phyloP scores from a whole-genome alignment of 2,797 vertebrate species.

The Lagodon rhomboides region DNA sequence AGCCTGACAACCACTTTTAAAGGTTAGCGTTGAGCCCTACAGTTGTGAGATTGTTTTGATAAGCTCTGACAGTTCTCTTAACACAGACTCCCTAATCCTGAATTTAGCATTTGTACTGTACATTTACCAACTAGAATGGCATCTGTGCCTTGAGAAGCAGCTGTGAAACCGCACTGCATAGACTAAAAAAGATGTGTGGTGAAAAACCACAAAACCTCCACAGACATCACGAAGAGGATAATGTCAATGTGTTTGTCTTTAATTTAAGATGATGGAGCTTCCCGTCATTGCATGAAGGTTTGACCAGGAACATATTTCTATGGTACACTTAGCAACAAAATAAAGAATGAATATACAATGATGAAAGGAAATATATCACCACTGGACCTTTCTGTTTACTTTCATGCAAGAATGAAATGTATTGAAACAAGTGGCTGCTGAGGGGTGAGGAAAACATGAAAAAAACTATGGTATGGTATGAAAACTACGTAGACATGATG shows the following conservation, averaged over 20 bases:
- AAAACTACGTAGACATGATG: not conserved
- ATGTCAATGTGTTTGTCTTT: not conserved
- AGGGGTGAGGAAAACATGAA: not conserved
- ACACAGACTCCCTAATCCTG: not conserved
- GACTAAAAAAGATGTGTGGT: not conserved
- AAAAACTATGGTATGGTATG: not conserved
- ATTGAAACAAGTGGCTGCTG: not conserved
- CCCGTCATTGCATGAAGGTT: not conserved
- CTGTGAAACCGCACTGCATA: not conserved
- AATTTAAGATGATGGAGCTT: not conserved
- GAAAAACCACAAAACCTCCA: not conserved
- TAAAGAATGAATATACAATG: not conserved
- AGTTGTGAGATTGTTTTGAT: too few species aligned
- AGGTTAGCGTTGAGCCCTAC: too few species aligned
- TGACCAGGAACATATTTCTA: not conserved
- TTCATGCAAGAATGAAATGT: not conserved
- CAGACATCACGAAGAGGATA: too few species aligned
- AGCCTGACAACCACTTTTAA: too few species aligned
- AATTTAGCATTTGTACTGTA: not conserved
- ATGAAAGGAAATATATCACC: too few species aligned
- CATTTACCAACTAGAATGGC: not conserved
- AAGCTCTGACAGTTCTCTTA: not conserved
- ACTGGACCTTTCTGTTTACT: too few species aligned
- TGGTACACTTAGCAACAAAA: not conserved
- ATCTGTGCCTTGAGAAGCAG: not conserved